These are phyloP conservation scores for Harpalus rubripes DNA, from an alignment of 2,888 invertebrate species.

Conservation along the genomic window DNA sequence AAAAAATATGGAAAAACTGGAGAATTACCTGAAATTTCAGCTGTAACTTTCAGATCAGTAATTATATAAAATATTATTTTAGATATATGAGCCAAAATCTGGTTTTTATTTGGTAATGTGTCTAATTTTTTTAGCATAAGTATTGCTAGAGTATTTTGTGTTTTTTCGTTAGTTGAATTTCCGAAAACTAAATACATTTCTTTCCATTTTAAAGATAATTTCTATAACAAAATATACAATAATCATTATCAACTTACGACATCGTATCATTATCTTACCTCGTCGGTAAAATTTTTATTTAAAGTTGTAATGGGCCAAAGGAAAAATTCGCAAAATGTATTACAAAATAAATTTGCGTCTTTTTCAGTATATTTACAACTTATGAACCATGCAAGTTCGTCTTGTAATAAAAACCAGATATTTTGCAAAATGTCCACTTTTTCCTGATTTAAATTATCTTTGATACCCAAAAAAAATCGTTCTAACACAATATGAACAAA, in stretches of 20 bases:
- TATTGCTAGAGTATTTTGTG: background rate
- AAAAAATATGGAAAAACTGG: too few species aligned
- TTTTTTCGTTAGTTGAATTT: background rate
- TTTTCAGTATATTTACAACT: too few species aligned
- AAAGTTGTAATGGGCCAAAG: conserved; percentile 18
- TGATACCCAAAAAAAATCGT: background rate
- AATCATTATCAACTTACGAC: background rate
- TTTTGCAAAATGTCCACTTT: conserved; percentile 19
- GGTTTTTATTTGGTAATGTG: background rate
- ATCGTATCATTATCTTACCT: conserved; percentile 21
- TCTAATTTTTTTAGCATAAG: background rate
- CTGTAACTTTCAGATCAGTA: background rate
- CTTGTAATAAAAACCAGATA: conserved; percentile 42
- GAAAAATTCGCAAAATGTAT: conserved; percentile 18
- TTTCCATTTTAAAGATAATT: conserved; percentile 49
- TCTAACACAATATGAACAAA: conserved; percentile 8
- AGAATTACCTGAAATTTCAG: background rate
- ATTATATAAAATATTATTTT: background rate
- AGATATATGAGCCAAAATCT: background rate
- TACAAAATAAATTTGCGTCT: background rate
- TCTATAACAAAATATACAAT: conserved; percentile 9
- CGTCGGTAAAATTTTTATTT: background rate
- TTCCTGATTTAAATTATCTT: conserved; percentile 6
- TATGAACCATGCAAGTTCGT: conserved; percentile 4
- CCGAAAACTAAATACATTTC: conserved; percentile 9